Evolutionary conservation across 1,140 invertebrate species (phyloP).

Genomic region (Ladona fulva): DNA sequence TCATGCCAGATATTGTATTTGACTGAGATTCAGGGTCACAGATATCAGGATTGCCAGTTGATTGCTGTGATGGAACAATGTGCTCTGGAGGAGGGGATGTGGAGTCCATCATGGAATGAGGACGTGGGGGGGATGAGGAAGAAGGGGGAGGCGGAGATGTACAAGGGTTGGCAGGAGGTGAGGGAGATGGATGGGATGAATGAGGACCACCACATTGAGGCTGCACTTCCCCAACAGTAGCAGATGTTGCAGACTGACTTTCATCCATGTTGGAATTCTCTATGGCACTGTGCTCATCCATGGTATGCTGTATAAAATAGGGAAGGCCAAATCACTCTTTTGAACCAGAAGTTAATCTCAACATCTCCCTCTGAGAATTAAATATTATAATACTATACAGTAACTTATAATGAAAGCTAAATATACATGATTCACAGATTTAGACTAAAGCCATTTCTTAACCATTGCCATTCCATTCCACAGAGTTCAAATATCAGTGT

Average conservation of each 20-base stretch:
- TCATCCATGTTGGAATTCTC: background rate
- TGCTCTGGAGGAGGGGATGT: background rate
- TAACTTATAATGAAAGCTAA: background rate
- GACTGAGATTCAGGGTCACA: background rate
- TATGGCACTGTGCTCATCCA: background rate
- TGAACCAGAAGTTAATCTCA: no score
- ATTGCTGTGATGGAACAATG: background rate
- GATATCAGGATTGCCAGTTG: background rate
- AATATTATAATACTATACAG: background rate
- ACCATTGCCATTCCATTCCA: background rate
- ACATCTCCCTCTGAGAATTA: background rate
- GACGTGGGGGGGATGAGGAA: no score
- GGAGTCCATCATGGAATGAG: background rate
- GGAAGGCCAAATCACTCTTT: background rate
- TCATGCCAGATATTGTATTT: background rate
- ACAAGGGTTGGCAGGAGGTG: background rate
- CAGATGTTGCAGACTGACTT: background rate
- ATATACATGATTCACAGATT: background rate
- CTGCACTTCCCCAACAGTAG: background rate
- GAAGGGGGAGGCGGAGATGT: background rate
- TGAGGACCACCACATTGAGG: background rate
- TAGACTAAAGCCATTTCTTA: background rate
- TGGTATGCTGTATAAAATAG: background rate
- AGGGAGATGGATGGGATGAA: background rate
- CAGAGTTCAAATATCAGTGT: background rate